phyloP scores from a whole-genome alignment of 2,888 invertebrate species.

The Sinohyriopsis cumingii region DNA sequence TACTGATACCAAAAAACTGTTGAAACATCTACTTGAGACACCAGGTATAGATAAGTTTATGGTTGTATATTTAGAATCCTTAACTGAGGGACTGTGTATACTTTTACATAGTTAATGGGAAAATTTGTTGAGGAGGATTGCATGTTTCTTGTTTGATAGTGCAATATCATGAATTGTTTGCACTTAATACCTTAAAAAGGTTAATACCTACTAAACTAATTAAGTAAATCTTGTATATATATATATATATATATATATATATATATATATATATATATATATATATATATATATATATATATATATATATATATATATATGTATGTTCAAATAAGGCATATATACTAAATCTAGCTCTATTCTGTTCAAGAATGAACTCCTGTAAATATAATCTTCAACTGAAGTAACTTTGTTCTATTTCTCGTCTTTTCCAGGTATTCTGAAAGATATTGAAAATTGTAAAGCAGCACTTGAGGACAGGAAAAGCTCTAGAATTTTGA shows the following conservation, averaged over 20 bases:
- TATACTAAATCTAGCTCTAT: background rate
- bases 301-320: too few species aligned
- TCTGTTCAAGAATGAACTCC: background rate
- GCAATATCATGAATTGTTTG: too few species aligned
- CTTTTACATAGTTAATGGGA: too few species aligned
- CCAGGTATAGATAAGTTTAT: constrained; percentile 3
- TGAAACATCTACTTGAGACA: background rate
- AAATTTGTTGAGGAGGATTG: background rate
- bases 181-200: too few species aligned
- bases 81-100: too few species aligned
- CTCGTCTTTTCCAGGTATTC: constrained; percentile 7
- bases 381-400: constrained; percentile 4
- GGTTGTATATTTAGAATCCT: background rate
- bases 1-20: too few species aligned
- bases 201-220: too few species aligned
- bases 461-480: constrained; percentile 7
- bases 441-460: constrained; percentile 5
- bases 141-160: background rate
- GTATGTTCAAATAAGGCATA: too few species aligned
- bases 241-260: too few species aligned
- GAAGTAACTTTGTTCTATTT: background rate
- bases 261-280: too few species aligned
- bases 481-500: constrained; percentile 8
- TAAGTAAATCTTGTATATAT: too few species aligned
- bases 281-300: too few species aligned